Evolutionary conservation across 2,888 invertebrate genomes (phyloP).

Genomic region (Troides aeacus): DNA sequence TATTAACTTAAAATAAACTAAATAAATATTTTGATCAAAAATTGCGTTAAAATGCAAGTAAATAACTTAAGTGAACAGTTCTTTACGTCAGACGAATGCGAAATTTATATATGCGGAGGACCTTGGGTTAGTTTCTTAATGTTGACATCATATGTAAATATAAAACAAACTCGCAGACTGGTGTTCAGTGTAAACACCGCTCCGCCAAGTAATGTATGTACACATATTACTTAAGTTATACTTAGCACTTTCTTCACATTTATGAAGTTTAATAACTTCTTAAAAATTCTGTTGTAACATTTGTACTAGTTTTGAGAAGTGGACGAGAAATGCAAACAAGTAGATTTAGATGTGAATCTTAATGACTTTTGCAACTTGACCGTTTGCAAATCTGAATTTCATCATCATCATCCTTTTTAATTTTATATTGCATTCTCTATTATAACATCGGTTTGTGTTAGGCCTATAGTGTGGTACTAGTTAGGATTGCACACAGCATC

Average conservation of each 20-base stretch:
- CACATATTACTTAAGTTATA: too few relatives aligned
- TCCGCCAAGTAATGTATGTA: not conserved
- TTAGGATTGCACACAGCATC: too few relatives aligned
- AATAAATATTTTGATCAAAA: too few relatives aligned
- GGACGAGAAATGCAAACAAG: not conserved
- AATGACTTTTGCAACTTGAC: not conserved
- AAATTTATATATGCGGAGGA: conserved; percentile 14
- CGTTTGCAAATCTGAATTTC: not conserved
- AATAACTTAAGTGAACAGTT: conserved; percentile 2
- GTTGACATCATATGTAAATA: conserved; percentile 25
- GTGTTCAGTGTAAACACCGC: conserved; percentile 24
- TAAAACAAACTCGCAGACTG: conserved; percentile 18
- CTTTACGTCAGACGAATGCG: conserved; percentile 24
- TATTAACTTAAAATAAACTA: too few relatives aligned
- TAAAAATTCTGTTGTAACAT: not conserved
- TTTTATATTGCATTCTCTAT: too few relatives aligned
- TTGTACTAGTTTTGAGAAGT: not conserved
- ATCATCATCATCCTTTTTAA: not conserved
- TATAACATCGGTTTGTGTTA: too few relatives aligned
- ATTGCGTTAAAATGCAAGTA: too few relatives aligned
- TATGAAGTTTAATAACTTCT: not conserved
- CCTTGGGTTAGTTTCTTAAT: conserved; percentile 28
- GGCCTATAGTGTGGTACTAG: too few relatives aligned
- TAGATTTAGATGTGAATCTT: not conserved
- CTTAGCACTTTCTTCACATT: too few relatives aligned